Evolutionary conservation across 2,797 vertebrate genomes (phyloP), one percentile per base, ranked within the genome.

Genomic region (Gallinago nigripennis): DNA sequence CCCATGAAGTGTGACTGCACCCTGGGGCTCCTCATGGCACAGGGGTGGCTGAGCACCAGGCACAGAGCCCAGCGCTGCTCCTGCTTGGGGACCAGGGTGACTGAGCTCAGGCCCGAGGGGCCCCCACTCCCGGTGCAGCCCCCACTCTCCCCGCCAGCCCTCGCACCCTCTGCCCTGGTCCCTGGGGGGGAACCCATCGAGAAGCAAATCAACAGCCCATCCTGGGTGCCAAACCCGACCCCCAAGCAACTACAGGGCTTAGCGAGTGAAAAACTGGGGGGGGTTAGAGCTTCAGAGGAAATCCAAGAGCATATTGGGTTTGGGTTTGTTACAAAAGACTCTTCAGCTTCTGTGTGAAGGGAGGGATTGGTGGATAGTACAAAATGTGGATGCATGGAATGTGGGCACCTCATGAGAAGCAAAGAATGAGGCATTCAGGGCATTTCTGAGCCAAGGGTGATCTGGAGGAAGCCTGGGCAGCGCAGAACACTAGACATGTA

Each of bases 21-120:
- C 25, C 20, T 5, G 5, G 1, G 8, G 46, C 53, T 56, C 28
- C 16, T 8, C 15, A 21, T 5, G 1, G 5, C 1, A 0, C 0
- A 8, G 25, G 35, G 65, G 15, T 2, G 18, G 30, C 30, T 2
- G 4, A 41, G 31, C 2, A 5, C 39, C 17, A 2, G 5, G 45
- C 41, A 5, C 3, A 2, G 61, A 4, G 13, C 28, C 24, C 9
- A 3, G 35, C 2, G 0, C 9, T 1, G 0, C 30, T 45, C 31
- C 31, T 37, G 39, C 15, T 41, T 20, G 27, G 16, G 57, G 28
- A 75, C 13, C 9, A 2, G 43, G 11, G 45, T 1, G 4, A 20
- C 45, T 4, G 12, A 3, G 11, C 50, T 37, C 50, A 16, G 25
- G 4, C 37, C 14, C 4, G 1, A 60, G 33, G 17, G 21, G 8